Percentiles rank a stretch among this genome's conserved stretches.
Evolutionary conservation across 2,888 invertebrate genomes (phyloP).

Genomic region (Hydrotaea diabolus): DNA sequence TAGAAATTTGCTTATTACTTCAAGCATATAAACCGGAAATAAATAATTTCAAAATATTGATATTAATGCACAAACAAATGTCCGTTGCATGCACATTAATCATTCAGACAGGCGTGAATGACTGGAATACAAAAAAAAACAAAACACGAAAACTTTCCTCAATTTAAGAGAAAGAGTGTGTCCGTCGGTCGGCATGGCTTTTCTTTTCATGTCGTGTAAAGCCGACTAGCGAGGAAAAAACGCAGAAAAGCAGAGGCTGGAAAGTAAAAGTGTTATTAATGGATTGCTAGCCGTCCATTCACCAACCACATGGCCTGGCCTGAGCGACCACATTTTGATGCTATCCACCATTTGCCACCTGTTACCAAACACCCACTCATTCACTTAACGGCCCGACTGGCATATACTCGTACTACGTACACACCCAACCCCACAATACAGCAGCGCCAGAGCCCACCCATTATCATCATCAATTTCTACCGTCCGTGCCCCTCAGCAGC

Average conservation of each 20-base stretch:
- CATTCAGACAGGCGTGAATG: too few relatives aligned
- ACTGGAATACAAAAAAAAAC: too few relatives aligned
- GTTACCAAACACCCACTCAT: constrained; percentile 8
- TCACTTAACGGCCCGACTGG: neutral
- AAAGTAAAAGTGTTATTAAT: neutral
- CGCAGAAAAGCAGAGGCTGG: neutral
- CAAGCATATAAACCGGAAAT: too few relatives aligned
- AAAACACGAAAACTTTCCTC: too few relatives aligned
- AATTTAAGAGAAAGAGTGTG: too few relatives aligned
- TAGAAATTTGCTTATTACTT: neutral
- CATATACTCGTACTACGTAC: too few relatives aligned
- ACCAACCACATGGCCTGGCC: neutral
- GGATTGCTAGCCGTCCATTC: neutral
- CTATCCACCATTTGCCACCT: constrained; percentile 18
- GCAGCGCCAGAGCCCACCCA: neutral
- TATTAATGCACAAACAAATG: neutral
- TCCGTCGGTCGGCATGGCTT: neutral
- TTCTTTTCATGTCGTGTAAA: neutral
- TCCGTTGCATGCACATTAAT: neutral
- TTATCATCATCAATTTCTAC: constrained; percentile 1
- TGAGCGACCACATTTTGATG: too few relatives aligned
- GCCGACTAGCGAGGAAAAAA: neutral
- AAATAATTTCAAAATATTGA: neutral
- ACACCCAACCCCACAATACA: neutral
- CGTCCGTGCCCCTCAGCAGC: neutral